Percentiles rank a stretch among this genome's conserved stretches.
Evolutionary conservation across 2,113 vertebrate genomes (phyloP).

Genomic region (Menura novaehollandiae): DNA sequence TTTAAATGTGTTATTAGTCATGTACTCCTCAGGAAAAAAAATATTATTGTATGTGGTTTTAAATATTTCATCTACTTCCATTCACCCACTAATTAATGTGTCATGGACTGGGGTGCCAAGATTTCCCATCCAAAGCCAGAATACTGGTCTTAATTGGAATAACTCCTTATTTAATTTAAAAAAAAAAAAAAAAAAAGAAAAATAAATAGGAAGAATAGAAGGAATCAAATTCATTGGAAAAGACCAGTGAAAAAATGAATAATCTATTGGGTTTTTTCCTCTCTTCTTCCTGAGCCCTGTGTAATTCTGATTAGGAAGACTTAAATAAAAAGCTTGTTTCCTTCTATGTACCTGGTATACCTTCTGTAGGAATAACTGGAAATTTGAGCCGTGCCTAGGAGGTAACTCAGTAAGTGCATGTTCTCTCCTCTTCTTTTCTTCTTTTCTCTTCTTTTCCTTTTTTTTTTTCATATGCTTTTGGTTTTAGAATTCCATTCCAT

Average conservation of each 20-base stretch:
- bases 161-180: background rate
- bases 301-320: background rate
- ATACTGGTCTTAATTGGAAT: background rate
- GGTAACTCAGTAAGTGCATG: background rate
- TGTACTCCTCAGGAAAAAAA: background rate
- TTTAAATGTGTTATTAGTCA: background rate
- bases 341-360: background rate
- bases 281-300: background rate
- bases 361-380: background rate
- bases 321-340: background rate
- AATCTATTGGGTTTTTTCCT: background rate
- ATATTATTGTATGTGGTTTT: background rate
- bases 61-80: background rate
- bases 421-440: background rate
- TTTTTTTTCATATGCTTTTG: background rate
- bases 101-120: background rate
- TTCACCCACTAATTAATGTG: background rate
- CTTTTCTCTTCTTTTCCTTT: accelerated
- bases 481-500: background rate
- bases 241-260: background rate
- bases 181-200: background rate
- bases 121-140: background rate
- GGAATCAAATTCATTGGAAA: background rate
- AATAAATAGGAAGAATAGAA: too few species aligned
- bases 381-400: background rate